Evolutionary conservation across 2,888 invertebrate genomes (phyloP), one percentile per base, ranked within the genome.

Genomic region (Idaea dimidiata): DNA sequence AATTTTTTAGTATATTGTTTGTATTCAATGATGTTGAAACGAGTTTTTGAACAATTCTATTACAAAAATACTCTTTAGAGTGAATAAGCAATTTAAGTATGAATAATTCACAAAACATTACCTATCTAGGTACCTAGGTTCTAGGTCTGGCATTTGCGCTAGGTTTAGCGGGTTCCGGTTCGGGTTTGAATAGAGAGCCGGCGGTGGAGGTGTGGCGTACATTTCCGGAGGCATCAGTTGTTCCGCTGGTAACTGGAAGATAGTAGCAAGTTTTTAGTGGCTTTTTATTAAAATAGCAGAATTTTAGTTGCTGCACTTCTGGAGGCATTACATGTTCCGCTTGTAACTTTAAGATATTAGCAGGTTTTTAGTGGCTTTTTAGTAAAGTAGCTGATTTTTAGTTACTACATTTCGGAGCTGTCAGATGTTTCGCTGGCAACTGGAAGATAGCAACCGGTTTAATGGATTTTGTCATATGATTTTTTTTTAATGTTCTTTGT

Each of bases 181-280:
- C 0, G 85, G 85, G 70, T 87, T 84, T 67, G 85, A 86, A 82
- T 89, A 89, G 43, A 91, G 76, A 0, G 87, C 72, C 4, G 89
- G 84, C 0, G 86, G 86, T 3, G 86, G 84, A 0, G 87, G 85
- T 0, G 86, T 81, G 0, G 84, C 80, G 73, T 89, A 89, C 5
- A 90, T 65, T 65, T 92, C 88, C 8, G 90, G 89, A 0, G 91
- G 89, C 80, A 91, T 80, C n/a, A 92, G 75, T 58, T 91, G 91
- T 71, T 91, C 91, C 16, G 89, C 84, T 71, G 90, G 91, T 1
- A 91, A 68, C 91, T 91, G 72, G 5, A 76, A 78, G 43, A 43
- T 14, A 10, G 14, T 43, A 43, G 14, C 14, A 43, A 5, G 24
- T 8, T 43, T 2, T 43, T 14, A 43, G 10, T 14, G 14, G 14